Evolutionary conservation across 1,140 invertebrate species (phyloP), one percentile per base, ranked within the genome.

Genomic region (Brachystomella parvula): DNA sequence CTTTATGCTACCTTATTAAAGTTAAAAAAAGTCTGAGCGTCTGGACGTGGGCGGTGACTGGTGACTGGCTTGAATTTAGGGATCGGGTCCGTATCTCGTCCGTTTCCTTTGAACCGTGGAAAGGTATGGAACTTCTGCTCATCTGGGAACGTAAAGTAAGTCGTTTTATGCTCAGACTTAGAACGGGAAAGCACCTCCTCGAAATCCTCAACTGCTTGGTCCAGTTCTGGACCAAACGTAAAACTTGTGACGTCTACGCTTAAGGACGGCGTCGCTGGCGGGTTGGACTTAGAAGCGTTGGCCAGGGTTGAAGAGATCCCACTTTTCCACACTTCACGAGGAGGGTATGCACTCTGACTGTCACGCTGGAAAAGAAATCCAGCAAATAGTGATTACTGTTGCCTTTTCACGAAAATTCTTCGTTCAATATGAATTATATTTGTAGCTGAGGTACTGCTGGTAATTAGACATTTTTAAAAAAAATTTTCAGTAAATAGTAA

Each of bases 161-260:
- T 57, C 31, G 24, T 21, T 26, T 65, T 31, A 30, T 35, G 30
- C 30, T 62, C 47, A 32, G 68, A 64, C 56, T 67, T 67, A 0
- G 65, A 59, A 17, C 73, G 71, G 39, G 71, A 81, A 66, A 88
- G 77, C 19, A 85, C 86, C 57, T 84, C 82, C 76, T 89, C 87
- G 75, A 89, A 89, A 74, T 89, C 87, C n/a, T 81, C 79, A 57
- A 87, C 83, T 19, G 85, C 86, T 75, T 87, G 84, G 68, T 84
- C 81, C 66, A 86, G 79, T 28, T 69, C 69, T 24, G 65, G 66
- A n/a, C 63, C 64, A 17, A 49, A 63, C 32, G 56, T 21, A 24
- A 44, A 21, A 32, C 12, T 30, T 2, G 17, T 6, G 29, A n/a
- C 26, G n/a, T 61, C 21, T 28, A 21, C 21, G n/a, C 21, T n/a